Evolutionary conservation across 2,888 invertebrate genomes (phyloP), one percentile per base, ranked within the genome.

Genomic region (Tanypteryx hageni): DNA sequence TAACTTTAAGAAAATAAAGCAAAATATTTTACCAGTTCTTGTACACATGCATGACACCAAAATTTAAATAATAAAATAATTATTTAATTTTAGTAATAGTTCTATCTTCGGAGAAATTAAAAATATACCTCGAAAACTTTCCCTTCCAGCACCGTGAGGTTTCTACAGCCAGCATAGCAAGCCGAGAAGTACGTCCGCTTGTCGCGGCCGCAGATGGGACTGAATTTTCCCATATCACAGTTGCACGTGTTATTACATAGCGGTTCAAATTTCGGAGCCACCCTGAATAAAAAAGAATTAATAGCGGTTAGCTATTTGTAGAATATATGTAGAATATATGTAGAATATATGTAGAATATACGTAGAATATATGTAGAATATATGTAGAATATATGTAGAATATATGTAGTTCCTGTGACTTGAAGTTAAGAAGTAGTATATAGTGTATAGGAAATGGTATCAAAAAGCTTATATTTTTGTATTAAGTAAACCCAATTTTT

Each of bases 81-180:
- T 18, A 27, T 13, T 91, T n/a, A 59, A 59, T 13, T 18, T 58
- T 14, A 10, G 10, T 91, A 14, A 91, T 57, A 4, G 7, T 59
- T 58, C 10, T 7, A 57, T 11, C 14, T 44, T 44, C 44, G 44
- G 5, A 3, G 5, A 44, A 3, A 5, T 44, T 5, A 1, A 5
- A 27, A 44, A 22, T 94, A 94, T 93, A 95, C 95, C 94, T 94
- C 94, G 56, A 94, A 94, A 76, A 96, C 95, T 95, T 96, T 96
- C 92, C 96, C 97, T 94, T 96, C 96, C 81, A 95, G 95, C 93
- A 96, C 95, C 22, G 96, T 96, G 93, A 96, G 96, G 94, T 96
- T 96, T 89, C 96, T 95, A 94, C 99, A 99, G 83, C 98, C 98
- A 92, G 98, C 98, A 94, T 98, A 98, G 95, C 99, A 99, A 89